Evolutionary conservation across 35 echinoderm and acorn worm genomes (phyloP), one percentile per base, ranked within the genome.

Genomic region (Acanthaster planci): DNA sequence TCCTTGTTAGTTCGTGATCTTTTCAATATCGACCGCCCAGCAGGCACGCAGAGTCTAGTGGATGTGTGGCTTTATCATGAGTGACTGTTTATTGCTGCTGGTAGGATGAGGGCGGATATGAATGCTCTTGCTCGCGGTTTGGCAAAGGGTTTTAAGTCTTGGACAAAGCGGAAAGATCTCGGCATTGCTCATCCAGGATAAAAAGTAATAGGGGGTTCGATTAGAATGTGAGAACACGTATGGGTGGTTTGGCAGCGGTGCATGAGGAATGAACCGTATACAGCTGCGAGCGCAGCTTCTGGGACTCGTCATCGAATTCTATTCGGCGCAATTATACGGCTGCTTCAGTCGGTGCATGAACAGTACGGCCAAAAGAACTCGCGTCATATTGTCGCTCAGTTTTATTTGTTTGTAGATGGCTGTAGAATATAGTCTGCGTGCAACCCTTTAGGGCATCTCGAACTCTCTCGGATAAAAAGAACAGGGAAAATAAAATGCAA

Each of bases 161-260:
- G 34, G 64, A 72, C 34, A 72, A 72, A 30, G 34, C 34, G 64
- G 64, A 26, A 72, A 35, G 64, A 72, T 72, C 64, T 34, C 64
- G 34, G 34, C 21, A 26, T 29, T 72, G 64, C 64, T 72, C 64
- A 72, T 72, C 64, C 14, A 34, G 64, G 8, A 7, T 26, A 26
- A 72, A 72, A 72, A 12, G 4, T 72, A 72, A 72, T 72, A 34
- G 18, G 21, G 64, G 64, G 10, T 72, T 72, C 18, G 64, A 72
- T 72, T 72, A 72, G 64, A 72, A 72, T 72, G 64, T 72, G 64
- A 14, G 64, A 72, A 29, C 64, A 72, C 64, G 64, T 72, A 72
- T 72, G 34, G 26, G 19, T 72, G 64, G 60, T 72, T 72, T 30
- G 64, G 64, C 64, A 72, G 26, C 34, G 64, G 30, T 72, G 64